Conservation (phyloP, 2,888 invertebrate species). For the Melolontha melolontha region DNA sequence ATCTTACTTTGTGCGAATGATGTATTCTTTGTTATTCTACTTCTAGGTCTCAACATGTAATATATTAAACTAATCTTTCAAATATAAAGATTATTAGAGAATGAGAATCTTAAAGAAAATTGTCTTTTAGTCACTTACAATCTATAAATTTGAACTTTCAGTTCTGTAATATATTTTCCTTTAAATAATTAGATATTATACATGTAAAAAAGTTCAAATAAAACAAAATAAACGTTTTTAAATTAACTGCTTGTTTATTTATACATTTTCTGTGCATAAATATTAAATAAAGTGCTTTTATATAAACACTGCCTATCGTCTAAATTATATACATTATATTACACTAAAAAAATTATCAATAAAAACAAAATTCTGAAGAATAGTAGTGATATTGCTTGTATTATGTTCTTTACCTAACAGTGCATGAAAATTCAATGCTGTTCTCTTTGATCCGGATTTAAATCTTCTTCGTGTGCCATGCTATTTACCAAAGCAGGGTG, state of each 20-base stretch:
- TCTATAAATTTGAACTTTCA: too few relatives aligned
- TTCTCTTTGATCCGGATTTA: constrained; percentile 40
- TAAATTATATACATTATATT: constrained; percentile 45
- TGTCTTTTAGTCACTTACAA: too few relatives aligned
- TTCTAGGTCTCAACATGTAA: too few relatives aligned
- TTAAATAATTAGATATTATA: too few relatives aligned
- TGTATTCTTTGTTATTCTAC: too few relatives aligned
- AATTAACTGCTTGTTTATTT: constrained; percentile 30
- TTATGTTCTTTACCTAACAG: constrained; percentile 20
- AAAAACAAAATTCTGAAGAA: constrained; percentile 15
- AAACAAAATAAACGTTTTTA: constrained; percentile 6
- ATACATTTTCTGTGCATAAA: constrained; percentile 45
- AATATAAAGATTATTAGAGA: too few relatives aligned
- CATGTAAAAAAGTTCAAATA: too few relatives aligned
- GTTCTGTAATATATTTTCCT: too few relatives aligned
- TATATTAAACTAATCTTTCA: too few relatives aligned
- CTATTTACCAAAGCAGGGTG: constrained; percentile 54
- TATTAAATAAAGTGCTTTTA: constrained; percentile 45
- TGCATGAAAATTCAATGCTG: constrained; percentile 38
- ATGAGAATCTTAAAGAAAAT: too few relatives aligned
- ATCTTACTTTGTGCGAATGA: too few relatives aligned
- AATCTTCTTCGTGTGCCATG: constrained; percentile 39
- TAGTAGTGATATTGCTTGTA: constrained; percentile 23
- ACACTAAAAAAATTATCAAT: constrained; percentile 38
- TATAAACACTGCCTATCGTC: constrained; percentile 32